These are phyloP conservation scores for Hylaeus volcanicus DNA, from an alignment of 1,140 invertebrate genomes.

Conservation along the genomic window DNA sequence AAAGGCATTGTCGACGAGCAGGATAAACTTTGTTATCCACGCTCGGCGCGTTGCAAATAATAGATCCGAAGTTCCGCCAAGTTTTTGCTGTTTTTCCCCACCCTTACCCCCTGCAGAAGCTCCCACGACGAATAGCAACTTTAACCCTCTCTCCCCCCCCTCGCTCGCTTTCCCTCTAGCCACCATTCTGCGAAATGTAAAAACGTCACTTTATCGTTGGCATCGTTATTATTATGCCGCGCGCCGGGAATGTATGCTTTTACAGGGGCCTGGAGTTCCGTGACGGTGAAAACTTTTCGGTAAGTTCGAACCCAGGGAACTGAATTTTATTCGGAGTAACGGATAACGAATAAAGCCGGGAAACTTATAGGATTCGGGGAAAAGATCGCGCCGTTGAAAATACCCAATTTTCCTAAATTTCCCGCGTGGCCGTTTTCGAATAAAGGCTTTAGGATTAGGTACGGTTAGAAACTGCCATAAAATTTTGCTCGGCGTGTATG, in stretches of 20 bases:
- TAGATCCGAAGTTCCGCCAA: slow-evolving; percentile 5
- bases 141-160: not conserved
- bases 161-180: not conserved
- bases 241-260: slow-evolving; percentile 19
- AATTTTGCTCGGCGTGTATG: too few species aligned
- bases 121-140: not conserved
- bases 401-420: too few species aligned
- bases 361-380: too few species aligned
- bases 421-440: too few species aligned
- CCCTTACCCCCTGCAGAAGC: not conserved
- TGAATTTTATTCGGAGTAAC: too few species aligned
- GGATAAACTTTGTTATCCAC: slow-evolving; percentile 28
- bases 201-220: slow-evolving; percentile 32
- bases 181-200: slow-evolving; percentile 18
- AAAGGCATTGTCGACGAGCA: not conserved
- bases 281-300: too few species aligned
- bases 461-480: too few species aligned
- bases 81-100: not conserved
- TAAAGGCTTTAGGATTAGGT: too few species aligned
- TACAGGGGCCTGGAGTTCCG: not conserved
- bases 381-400: too few species aligned
- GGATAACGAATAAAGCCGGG: too few species aligned
- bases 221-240: slow-evolving; percentile 14
- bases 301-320: too few species aligned
- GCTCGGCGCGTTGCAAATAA: slow-evolving; percentile 12